Evolutionary conservation across 1,140 invertebrate genomes (phyloP).

Genomic region (Drosophila virilis): DNA sequence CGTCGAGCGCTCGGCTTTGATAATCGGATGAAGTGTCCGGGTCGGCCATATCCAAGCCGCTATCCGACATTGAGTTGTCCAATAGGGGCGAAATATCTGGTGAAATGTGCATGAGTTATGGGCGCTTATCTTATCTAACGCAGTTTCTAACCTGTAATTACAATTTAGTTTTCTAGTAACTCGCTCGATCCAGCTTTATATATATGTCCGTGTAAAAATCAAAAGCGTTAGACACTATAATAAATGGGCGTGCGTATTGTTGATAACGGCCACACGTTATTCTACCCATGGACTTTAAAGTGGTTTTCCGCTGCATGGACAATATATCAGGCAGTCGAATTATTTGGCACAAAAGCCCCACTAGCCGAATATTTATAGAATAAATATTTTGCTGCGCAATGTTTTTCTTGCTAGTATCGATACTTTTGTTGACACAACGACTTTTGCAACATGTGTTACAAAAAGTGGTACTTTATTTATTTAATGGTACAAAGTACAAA

Average conservation of each 20-base stretch:
- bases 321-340: constrained; percentile 19
- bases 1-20: constrained; percentile 60
- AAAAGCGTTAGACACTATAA: constrained; percentile 58
- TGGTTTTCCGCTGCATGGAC: constrained; percentile 50
- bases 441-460: neutral
- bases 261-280: constrained; percentile 65
- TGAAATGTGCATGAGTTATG: constrained; percentile 2
- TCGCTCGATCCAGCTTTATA: constrained; percentile 44
- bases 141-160: constrained; percentile 68
- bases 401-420: constrained; percentile 30
- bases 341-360: constrained; percentile 17
- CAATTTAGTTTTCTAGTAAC: constrained; percentile 38
- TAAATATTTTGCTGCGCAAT: constrained; percentile 41
- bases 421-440: neutral
- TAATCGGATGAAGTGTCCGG: constrained; percentile 31
- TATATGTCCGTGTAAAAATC: constrained; percentile 26
- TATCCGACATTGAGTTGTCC: neutral
- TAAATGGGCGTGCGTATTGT: constrained; percentile 80
- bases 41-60: constrained; percentile 37
- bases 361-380: constrained; percentile 14
- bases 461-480: neutral
- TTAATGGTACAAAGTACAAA: neutral
- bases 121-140: constrained; percentile 38
- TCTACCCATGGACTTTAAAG: constrained; percentile 68
- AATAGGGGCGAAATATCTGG: neutral